These are phyloP conservation scores for Orchestia grillus DNA, from an alignment of 1,140 invertebrate genomes.

Conservation along the genomic window DNA sequence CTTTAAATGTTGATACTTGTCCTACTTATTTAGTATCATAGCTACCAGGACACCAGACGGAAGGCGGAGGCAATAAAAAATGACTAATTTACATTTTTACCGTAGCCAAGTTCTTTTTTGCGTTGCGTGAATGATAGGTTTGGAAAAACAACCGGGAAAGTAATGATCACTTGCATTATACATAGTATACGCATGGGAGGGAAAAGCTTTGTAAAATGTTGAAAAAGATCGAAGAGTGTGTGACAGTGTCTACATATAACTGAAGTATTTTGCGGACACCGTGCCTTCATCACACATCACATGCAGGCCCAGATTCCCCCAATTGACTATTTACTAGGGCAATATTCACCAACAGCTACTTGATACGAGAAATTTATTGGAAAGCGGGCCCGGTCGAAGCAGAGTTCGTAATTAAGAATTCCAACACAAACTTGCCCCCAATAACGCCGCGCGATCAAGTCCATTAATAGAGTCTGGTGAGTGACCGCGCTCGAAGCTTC, in stretches of 20 bases:
- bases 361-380: constrained; percentile 3
- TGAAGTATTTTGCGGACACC: too few relatives aligned
- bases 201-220: neutral
- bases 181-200: neutral
- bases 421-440: constrained; percentile 14
- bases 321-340: neutral
- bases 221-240: neutral
- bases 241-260: too few relatives aligned
- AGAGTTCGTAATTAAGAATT: constrained; percentile 43
- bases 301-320: neutral
- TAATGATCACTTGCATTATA: neutral
- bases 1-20: too few relatives aligned
- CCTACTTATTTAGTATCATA: too few relatives aligned
- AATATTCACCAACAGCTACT: neutral
- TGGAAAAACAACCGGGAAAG: neutral
- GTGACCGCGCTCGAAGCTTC: neutral
- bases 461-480: neutral
- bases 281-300: neutral
- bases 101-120: too few relatives aligned
- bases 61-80: too few relatives aligned
- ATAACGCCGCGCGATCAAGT: constrained; percentile 12
- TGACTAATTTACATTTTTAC: too few relatives aligned
- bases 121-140: neutral
- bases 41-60: too few relatives aligned
- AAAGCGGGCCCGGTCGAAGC: neutral